phyloP scores from a whole-genome alignment of 2,113 vertebrate species.

The Pogona vitticeps region DNA sequence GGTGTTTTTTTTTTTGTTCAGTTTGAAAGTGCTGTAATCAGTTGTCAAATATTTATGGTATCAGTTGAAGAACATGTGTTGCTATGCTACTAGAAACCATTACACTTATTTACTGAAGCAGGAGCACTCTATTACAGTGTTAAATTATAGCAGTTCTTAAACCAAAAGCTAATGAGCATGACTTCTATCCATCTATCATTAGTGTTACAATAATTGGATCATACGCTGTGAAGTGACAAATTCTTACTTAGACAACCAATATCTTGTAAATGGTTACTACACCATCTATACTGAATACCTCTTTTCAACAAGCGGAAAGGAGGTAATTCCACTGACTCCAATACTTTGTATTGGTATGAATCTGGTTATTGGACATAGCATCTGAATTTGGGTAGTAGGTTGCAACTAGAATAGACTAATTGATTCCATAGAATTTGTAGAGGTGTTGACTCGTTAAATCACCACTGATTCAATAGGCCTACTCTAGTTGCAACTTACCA shows the following conservation, averaged over 20 bases:
- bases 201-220: constrained; percentile 36
- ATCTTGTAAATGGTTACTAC: neutral
- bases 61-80: neutral
- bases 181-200: constrained; percentile 43
- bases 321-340: neutral
- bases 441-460: no score
- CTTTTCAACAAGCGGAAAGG: neutral
- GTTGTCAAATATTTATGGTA: neutral
- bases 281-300: neutral
- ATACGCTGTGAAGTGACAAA: constrained; percentile 18
- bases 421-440: no score
- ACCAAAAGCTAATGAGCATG: neutral
- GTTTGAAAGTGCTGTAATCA: neutral
- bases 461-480: no score
- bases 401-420: no score
- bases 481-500: no score
- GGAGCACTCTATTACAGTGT: neutral
- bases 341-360: neutral
- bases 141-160: constrained; percentile 38
- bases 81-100: neutral
- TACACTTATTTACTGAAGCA: neutral
- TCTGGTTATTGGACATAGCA: constrained; percentile 10
- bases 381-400: no score
- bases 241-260: constrained; percentile 13
- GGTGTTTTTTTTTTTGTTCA: neutral